Evolutionary conservation across 2,888 invertebrate genomes (phyloP).

Genomic region (Empis stercorea): DNA sequence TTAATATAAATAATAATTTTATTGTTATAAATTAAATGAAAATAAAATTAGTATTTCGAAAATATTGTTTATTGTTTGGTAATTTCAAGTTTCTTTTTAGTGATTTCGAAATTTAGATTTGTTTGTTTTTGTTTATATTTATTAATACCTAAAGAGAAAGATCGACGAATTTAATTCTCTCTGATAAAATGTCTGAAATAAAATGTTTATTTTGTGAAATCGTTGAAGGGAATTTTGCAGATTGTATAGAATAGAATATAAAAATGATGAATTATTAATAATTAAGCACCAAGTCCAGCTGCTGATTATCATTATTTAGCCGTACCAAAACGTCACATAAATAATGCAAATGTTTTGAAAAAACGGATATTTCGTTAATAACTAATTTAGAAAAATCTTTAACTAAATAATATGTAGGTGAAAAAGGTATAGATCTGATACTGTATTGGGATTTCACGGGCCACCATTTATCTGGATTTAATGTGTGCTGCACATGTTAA

Average conservation of each 20-base stretch:
- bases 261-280: slow-evolving; percentile 67
- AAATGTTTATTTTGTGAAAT: slow-evolving; percentile 66
- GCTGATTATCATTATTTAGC: slow-evolving; percentile 66
- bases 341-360: slow-evolving; percentile 55
- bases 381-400: slow-evolving; percentile 47
- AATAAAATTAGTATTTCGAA: too few species aligned
- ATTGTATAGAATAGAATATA: slow-evolving; percentile 50
- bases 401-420: slow-evolving; percentile 40
- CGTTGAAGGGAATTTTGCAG: slow-evolving; percentile 41
- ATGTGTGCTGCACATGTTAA: slow-evolving; percentile 71
- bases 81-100: too few species aligned
- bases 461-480: slow-evolving; percentile 80
- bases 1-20: too few species aligned
- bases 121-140: too few species aligned
- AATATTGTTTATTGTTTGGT: too few species aligned
- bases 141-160: too few species aligned
- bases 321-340: slow-evolving; percentile 63
- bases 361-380: slow-evolving; percentile 57
- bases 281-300: slow-evolving; percentile 73
- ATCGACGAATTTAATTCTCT: too few species aligned
- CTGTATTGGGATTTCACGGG: slow-evolving; percentile 76
- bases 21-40: too few species aligned
- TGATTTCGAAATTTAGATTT: too few species aligned
- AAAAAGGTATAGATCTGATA: slow-evolving; percentile 36
- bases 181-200: slow-evolving; percentile 14